These are phyloP conservation scores for Calliscelio sp. DNA, from an alignment of 2,888 invertebrate species.

Conservation along the genomic window DNA sequence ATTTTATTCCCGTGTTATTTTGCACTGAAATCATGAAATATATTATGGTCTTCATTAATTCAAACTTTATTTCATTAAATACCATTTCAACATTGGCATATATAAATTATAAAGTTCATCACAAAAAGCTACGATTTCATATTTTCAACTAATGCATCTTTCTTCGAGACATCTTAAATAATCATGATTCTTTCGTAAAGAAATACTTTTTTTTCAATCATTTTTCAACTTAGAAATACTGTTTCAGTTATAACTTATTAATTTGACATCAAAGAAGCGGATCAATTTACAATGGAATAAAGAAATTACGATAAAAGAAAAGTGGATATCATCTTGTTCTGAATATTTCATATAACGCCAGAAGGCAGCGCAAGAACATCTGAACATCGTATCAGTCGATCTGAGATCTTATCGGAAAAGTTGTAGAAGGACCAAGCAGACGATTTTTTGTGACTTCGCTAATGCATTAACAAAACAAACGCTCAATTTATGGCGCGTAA, in stretches of 20 bases:
- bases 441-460: constrained; percentile 21
- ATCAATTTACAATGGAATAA: too few species aligned
- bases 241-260: too few species aligned
- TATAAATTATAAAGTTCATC: too few species aligned
- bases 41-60: neutral
- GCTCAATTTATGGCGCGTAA: constrained; percentile 44
- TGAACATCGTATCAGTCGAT: constrained; percentile 33
- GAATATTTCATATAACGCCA: constrained; percentile 26
- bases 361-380: constrained; percentile 23
- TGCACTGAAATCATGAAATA: neutral
- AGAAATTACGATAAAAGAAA: too few species aligned
- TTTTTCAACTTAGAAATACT: too few species aligned
- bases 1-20: constrained; percentile 35
- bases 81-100: neutral
- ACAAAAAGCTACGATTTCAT: too few species aligned
- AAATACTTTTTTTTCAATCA: too few species aligned
- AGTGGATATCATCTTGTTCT: constrained; percentile 9
- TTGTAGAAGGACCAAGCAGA: constrained; percentile 23
- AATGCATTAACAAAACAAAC: constrained; percentile 25
- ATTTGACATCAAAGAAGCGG: too few species aligned
- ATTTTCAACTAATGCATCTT: too few species aligned
- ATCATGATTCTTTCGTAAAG: too few species aligned
- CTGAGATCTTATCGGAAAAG: constrained; percentile 34
- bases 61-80: neutral
- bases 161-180: too few species aligned